A percentile compares a stretch with the other conserved stretches of the same genome.
phyloP scores from a whole-genome alignment of 2,113 vertebrate species.

The cattle (Bos taurus) region ARS-UCD2.0 NC_037348.1:20548001-20548500 shows the following conservation, averaged over 20 bases:
- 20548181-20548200: not conserved
- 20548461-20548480: not conserved
- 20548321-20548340: not conserved
- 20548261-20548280: not conserved
- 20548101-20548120: not conserved
- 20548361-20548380: not conserved
- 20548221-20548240: not conserved
- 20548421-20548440: not conserved
- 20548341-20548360: too few relatives aligned
- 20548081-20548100: too few relatives aligned
- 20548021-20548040: not conserved
- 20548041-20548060: not conserved
- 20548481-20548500: not conserved
- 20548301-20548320: not conserved
- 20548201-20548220: not conserved
- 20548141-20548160: not conserved
- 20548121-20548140: not conserved
- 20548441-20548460: not conserved
- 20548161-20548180: not conserved
- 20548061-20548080: accelerated
- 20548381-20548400: not conserved
- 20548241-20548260: not conserved
- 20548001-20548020: not conserved
- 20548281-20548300: not conserved
- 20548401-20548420: not conserved